Evolutionary conservation across 1,140 invertebrate genomes (phyloP).

Genomic region (Thaumetopoea pityocampa): DNA sequence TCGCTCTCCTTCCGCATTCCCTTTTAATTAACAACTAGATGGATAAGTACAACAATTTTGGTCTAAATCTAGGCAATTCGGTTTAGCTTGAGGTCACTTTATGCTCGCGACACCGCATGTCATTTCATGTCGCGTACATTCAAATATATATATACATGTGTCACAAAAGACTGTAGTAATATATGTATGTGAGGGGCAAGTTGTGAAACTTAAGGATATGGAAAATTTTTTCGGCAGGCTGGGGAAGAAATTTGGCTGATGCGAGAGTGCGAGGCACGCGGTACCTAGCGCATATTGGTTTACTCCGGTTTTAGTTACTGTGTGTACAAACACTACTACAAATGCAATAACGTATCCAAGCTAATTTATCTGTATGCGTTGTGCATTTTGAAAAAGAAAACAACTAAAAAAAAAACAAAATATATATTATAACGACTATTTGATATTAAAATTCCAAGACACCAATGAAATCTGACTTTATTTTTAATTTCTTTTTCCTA

Average conservation of each 20-base stretch:
- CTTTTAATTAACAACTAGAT: constrained; percentile 50
- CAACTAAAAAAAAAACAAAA: constrained; percentile 3
- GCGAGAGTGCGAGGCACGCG: too few species aligned
- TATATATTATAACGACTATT: constrained; percentile 9
- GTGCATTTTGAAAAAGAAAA: background rate
- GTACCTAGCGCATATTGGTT: too few species aligned
- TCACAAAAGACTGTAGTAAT: too few species aligned
- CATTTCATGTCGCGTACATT: constrained; percentile 1
- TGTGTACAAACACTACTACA: too few species aligned
- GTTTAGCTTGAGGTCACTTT: constrained; percentile 30
- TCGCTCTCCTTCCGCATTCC: constrained; percentile 44
- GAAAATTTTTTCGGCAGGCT: too few species aligned
- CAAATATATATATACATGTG: background rate
- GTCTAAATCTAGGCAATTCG: constrained; percentile 66
- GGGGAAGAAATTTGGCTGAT: too few species aligned
- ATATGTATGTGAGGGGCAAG: too few species aligned
- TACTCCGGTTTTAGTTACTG: too few species aligned
- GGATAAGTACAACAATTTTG: constrained; percentile 68
- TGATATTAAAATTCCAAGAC: too few species aligned
- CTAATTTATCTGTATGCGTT: constrained; percentile 8
- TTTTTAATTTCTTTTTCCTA: too few species aligned
- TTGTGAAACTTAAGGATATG: too few species aligned
- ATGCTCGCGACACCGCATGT: background rate
- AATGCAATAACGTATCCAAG: constrained; percentile 1
- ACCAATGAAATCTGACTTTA: too few species aligned